Evolutionary conservation across 2,888 invertebrate genomes (phyloP).

Genomic region (Tenthredo notha): DNA sequence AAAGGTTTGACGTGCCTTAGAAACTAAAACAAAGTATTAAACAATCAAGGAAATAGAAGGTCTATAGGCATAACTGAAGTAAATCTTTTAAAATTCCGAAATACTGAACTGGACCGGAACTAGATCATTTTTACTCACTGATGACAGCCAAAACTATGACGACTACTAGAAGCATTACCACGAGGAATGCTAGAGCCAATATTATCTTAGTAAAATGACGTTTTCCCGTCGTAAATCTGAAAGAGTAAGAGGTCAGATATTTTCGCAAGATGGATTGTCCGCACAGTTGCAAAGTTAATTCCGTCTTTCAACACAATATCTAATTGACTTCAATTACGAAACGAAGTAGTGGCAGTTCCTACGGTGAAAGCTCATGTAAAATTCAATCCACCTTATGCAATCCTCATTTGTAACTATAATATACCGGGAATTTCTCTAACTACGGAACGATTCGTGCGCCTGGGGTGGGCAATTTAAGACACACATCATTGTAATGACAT

Average conservation of each 20-base stretch:
- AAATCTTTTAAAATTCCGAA: constrained; percentile 14
- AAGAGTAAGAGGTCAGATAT: constrained; percentile 25
- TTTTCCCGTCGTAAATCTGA: constrained; percentile 67
- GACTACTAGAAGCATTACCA: constrained; percentile 62
- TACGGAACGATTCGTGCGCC: too few relatives aligned
- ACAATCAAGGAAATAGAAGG: not conserved
- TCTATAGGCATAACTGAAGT: constrained; percentile 24
- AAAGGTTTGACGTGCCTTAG: constrained; percentile 56
- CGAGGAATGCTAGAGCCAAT: constrained; percentile 62
- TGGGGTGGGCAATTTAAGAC: too few relatives aligned
- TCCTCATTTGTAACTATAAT: not conserved
- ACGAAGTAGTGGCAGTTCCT: not conserved
- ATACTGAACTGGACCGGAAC: not conserved
- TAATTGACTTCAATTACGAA: not conserved
- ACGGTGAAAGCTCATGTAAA: constrained; percentile 29
- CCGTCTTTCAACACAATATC: constrained; percentile 17
- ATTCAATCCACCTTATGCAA: constrained; percentile 33
- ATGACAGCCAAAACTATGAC: constrained; percentile 68
- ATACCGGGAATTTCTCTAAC: too few relatives aligned
- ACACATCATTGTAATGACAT: too few relatives aligned
- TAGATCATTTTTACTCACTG: constrained; percentile 67
- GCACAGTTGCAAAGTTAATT: constrained; percentile 51
- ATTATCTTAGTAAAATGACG: constrained; percentile 21
- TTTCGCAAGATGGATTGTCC: constrained; percentile 2
- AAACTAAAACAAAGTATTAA: constrained; percentile 63